Percentiles rank a stretch among this genome's conserved stretches.
Conservation (phyloP, 2,113 vertebrate species). For the Oriolus oriolus region DNA sequence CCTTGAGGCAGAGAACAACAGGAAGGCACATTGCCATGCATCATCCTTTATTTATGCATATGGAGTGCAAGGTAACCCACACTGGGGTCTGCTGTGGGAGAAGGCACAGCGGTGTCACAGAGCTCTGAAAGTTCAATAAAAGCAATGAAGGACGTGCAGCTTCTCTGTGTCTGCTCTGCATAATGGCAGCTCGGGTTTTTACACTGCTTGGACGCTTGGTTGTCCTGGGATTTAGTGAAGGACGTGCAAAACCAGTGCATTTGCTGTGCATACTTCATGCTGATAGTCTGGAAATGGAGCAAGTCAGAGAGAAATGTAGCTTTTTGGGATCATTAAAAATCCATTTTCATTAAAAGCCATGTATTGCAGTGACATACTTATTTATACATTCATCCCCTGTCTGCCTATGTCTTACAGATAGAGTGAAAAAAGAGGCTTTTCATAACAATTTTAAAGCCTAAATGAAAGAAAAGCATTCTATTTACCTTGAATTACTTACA, state of each 20-base stretch:
- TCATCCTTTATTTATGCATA: slow-evolving; percentile 3
- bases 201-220: not conserved
- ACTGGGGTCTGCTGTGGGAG: not conserved
- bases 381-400: not conserved
- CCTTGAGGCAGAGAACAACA: not conserved
- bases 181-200: not conserved
- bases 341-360: slow-evolving; percentile 51
- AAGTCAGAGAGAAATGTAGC: slow-evolving; percentile 3
- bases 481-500: slow-evolving; percentile 18
- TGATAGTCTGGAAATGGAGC: slow-evolving; percentile 20
- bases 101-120: not conserved
- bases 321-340: slow-evolving; percentile 24
- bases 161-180: not conserved
- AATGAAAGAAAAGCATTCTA: slow-evolving; percentile 32
- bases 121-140: not conserved
- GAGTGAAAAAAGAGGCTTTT: slow-evolving; percentile 24
- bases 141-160: not conserved
- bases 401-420: slow-evolving; percentile 10
- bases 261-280: not conserved
- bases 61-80: not conserved
- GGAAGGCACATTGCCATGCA: not conserved
- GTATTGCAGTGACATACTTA: slow-evolving; percentile 2
- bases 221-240: slow-evolving; percentile 19
- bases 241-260: not conserved
- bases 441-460: slow-evolving; percentile 20